Evolutionary conservation across 2,113 vertebrate genomes (phyloP), one percentile per base, ranked within the genome.

Genomic region (Micromys minutus): DNA sequence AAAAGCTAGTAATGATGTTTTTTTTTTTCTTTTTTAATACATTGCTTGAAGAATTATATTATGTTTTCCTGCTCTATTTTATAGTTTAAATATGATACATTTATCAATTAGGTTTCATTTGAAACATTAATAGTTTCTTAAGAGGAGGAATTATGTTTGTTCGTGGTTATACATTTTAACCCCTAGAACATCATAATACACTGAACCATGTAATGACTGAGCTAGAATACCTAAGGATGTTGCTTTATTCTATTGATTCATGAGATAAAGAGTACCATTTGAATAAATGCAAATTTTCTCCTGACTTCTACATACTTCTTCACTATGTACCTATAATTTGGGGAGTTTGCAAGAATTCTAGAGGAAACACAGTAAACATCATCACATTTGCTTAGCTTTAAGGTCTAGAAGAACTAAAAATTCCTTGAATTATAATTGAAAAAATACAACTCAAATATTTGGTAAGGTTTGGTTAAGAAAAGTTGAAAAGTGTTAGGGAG

Each of bases 391-490:
- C 36, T 83, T 42, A 29, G 3, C 63, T 93, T 89, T 52, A 92
- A 94, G 45, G 92, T 77, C 88, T 61, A 90, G 2, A 94, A 87
- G 55, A 26, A 7, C 59, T 83, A 76, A 80, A 13, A 52, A 63
- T 5, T 67, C 26, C 75, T 87, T 71, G 52, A 81, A 34, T 12
- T 89, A 34, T 47, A 9, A 45, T 63, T 65, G 42, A 65, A 71
- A 72, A 21, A 65, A 89, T n/a, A 36, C 29, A 93, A 80, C 11
- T 79, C 15, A 87, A 92, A 92, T 36, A 90, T 50, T 85, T 75
- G 50, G 65, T 69, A 93, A 92, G 65, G 71, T 94, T 79, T 89
- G 13, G 72, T 95, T 94, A 74, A 65, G 50, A 55, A 61, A 86
- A 88, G 22, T 50, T 95, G 65, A 85, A 47, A 72, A 61, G 10